phyloP scores from a whole-genome alignment of 2,888 invertebrate genomes.

The Netelia inedita region DNA sequence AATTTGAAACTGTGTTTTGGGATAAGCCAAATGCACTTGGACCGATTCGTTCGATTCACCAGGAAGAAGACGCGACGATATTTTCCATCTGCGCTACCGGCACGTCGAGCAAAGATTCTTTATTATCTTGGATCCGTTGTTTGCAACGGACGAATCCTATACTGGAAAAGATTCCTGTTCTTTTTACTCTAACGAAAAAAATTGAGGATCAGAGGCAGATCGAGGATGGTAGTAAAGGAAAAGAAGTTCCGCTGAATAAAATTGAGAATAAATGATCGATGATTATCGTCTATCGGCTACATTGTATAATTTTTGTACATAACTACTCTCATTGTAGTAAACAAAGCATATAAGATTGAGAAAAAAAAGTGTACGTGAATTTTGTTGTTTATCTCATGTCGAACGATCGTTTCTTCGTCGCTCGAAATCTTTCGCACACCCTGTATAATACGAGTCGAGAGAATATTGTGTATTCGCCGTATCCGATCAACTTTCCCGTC shows the following conservation, averaged over 20 bases:
- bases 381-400: not conserved
- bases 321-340: conserved; percentile 54
- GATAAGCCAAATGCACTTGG: conserved; percentile 85
- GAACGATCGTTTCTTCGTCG: not conserved
- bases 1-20: conserved; percentile 88
- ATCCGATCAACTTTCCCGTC: conserved; percentile 67
- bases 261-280: conserved; percentile 45
- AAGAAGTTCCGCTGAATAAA: conserved; percentile 17
- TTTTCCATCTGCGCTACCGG: conserved; percentile 96
- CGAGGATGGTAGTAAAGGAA: conserved; percentile 28
- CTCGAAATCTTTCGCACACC: conserved; percentile 5
- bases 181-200: conserved; percentile 90
- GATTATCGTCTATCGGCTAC: not conserved
- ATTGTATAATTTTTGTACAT: conserved; percentile 66
- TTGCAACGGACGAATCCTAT: conserved; percentile 92
- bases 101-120: conserved; percentile 94
- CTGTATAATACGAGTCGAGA: conserved; percentile 13
- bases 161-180: conserved; percentile 91
- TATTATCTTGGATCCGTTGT: conserved; percentile 96
- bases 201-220: conserved; percentile 34
- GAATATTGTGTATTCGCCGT: conserved; percentile 48
- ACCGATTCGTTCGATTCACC: conserved; percentile 91
- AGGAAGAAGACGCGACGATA: conserved; percentile 96
- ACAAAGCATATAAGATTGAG: conserved; percentile 20
- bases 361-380: not conserved